Conservation (phyloP, 2,888 invertebrate genomes). For the Ectropis crepuscularia region DNA sequence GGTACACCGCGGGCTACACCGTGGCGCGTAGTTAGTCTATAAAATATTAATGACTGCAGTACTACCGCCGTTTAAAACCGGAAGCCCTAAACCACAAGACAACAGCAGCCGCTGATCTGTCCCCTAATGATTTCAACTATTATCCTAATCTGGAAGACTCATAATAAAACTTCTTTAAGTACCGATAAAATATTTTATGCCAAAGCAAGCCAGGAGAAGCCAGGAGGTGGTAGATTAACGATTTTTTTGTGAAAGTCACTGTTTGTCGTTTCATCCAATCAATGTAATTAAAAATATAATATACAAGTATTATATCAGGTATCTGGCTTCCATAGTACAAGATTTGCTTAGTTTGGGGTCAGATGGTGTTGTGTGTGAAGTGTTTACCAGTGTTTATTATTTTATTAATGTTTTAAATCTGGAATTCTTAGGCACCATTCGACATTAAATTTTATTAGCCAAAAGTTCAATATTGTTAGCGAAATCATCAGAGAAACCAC, state of each 20-base stretch:
- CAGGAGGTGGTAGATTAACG: constrained; percentile 65
- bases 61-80: constrained; percentile 19
- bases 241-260: constrained; percentile 61
- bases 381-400: too few relatives aligned
- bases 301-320: too few relatives aligned
- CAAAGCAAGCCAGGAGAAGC: constrained; percentile 54
- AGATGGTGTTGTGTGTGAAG: too few relatives aligned
- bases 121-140: constrained; percentile 76
- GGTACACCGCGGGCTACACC: too few relatives aligned
- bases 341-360: too few relatives aligned
- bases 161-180: constrained; percentile 78
- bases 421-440: too few relatives aligned
- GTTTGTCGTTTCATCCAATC: constrained; percentile 11
- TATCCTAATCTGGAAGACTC: constrained; percentile 74
- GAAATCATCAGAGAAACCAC: too few relatives aligned
- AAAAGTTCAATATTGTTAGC: too few relatives aligned
- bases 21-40: constrained; percentile 2
- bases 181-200: constrained; percentile 82
- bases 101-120: constrained; percentile 58
- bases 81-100: constrained; percentile 31
- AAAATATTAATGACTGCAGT: constrained; percentile 10
- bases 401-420: too few relatives aligned
- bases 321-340: too few relatives aligned
- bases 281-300: too few relatives aligned
- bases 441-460: too few relatives aligned